These are phyloP conservation scores for Conistra vaccinii DNA, from an alignment of 2,888 invertebrate species.

Conservation along the genomic window DNA sequence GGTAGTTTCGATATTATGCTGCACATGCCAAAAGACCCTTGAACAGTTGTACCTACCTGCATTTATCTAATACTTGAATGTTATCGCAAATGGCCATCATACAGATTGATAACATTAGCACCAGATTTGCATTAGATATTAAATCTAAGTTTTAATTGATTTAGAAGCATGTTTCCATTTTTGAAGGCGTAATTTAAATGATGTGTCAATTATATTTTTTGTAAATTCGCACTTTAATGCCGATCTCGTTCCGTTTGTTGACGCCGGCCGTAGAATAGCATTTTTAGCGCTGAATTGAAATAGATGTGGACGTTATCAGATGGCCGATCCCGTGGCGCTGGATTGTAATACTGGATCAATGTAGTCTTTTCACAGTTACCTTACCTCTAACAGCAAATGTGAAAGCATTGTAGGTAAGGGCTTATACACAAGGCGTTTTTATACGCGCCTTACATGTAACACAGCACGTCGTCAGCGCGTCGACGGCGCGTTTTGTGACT, in stretches of 20 bases:
- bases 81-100: conserved; percentile 13
- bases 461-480: too few species aligned
- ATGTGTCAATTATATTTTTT: conserved; percentile 58
- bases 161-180: background rate
- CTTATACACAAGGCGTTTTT: too few species aligned
- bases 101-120: conserved; percentile 2
- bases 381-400: background rate
- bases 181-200: conserved; percentile 15
- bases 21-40: background rate
- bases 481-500: too few species aligned
- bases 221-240: conserved; percentile 19
- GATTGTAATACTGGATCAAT: background rate
- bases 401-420: background rate
- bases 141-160: background rate
- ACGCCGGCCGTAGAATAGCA: background rate
- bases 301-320: background rate
- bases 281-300: background rate
- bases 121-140: background rate
- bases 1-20: background rate
- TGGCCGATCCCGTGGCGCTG: background rate
- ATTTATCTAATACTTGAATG: background rate
- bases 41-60: background rate
- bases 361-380: background rate
- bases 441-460: too few species aligned
- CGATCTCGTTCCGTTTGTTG: background rate